Percentiles rank a stretch among this genome's conserved stretches.
Conservation (phyloP, 2,888 invertebrate genomes). For the Melinaea marsaeus region DNA sequence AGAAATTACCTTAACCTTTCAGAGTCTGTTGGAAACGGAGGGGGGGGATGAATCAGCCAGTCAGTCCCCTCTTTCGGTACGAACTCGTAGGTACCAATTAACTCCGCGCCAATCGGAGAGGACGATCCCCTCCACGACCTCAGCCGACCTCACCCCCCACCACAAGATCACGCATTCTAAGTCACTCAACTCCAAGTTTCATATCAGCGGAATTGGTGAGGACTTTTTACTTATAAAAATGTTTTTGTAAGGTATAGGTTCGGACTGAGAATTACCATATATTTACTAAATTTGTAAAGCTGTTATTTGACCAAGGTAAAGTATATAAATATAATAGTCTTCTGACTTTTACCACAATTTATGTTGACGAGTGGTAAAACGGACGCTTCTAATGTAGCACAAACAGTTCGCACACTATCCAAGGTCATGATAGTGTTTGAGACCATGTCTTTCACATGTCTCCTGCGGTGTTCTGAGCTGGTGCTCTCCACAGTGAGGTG, state of each 20-base stretch:
- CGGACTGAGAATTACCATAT: too few relatives aligned
- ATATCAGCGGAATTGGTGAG: constrained; percentile 85
- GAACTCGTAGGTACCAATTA: constrained; percentile 85
- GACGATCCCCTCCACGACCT: constrained; percentile 80
- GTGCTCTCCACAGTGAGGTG: constrained; percentile 69
- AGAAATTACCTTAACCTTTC: constrained; percentile 21
- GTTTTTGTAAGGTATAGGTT: background rate
- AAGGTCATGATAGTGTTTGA: too few relatives aligned
- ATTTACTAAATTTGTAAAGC: too few relatives aligned
- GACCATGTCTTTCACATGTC: background rate
- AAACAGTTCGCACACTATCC: too few relatives aligned
- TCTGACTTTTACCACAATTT: too few relatives aligned
- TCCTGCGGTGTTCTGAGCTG: too few relatives aligned
- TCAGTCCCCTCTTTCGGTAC: constrained; percentile 87
- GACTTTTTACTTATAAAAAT: constrained; percentile 7
- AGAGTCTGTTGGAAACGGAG: constrained; percentile 91
- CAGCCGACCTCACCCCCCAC: constrained; percentile 86
- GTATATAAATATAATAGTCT: too few relatives aligned
- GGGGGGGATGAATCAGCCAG: constrained; percentile 85
- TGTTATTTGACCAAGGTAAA: too few relatives aligned
- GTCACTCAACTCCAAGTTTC: constrained; percentile 69
- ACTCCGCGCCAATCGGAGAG: constrained; percentile 92
- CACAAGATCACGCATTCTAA: constrained; percentile 72
- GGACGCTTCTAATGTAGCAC: too few relatives aligned
- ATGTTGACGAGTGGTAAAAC: background rate